Evolutionary conservation across 2,888 invertebrate genomes (phyloP).

Genomic region (Napeogenes inachia): DNA sequence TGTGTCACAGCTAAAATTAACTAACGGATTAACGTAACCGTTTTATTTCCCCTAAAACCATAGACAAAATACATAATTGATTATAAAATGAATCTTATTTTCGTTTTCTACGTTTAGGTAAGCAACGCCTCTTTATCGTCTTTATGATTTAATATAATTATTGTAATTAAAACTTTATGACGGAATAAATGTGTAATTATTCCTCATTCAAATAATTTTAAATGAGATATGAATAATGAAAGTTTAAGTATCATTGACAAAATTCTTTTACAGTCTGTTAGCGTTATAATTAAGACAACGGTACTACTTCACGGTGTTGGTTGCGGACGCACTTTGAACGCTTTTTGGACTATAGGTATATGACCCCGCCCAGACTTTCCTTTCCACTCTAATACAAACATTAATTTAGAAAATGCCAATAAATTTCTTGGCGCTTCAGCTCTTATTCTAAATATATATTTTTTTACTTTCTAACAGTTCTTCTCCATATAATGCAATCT

Average conservation of each 20-base stretch:
- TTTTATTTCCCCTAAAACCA: background rate
- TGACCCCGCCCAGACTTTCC: constrained; percentile 17
- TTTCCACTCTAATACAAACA: constrained; percentile 6
- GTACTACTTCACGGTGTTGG: constrained; percentile 34
- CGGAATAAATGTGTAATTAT: background rate
- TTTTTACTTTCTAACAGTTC: too few species aligned
- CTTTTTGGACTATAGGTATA: constrained; percentile 22
- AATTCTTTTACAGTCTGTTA: constrained; percentile 53
- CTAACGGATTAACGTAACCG: background rate
- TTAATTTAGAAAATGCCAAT: too few species aligned
- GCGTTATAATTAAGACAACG: constrained; percentile 44
- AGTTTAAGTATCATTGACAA: constrained; percentile 40
- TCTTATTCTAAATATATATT: too few species aligned
- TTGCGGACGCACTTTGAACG: constrained; percentile 19
- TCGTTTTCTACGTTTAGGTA: too few species aligned
- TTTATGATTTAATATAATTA: too few species aligned
- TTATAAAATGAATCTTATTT: too few species aligned
- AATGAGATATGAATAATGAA: constrained; percentile 12
- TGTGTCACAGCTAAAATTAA: constrained; percentile 46
- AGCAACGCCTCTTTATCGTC: too few species aligned
- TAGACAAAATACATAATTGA: too few species aligned
- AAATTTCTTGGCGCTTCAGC: too few species aligned
- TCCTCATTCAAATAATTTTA: too few species aligned
- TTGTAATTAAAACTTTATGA: background rate
- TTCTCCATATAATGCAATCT: too few species aligned